phyloP scores from a whole-genome alignment of 2,113 vertebrate genomes.

The Apeltes quadracus region DNA sequence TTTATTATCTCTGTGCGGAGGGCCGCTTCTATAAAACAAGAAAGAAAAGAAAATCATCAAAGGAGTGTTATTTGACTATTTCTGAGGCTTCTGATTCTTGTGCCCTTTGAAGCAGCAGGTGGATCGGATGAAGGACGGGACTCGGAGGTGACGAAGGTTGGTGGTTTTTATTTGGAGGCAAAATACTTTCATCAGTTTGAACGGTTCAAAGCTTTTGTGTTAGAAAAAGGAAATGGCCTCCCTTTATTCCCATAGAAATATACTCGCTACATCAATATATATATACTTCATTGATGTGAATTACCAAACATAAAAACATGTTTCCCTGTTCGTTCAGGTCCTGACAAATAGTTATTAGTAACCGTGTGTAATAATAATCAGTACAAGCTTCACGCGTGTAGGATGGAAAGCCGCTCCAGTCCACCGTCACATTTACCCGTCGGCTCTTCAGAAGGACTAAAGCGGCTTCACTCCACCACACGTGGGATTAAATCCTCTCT shows the following conservation, averaged over 20 bases:
- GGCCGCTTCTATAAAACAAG: neutral
- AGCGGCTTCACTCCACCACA: constrained; percentile 23
- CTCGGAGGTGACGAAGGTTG: constrained; percentile 67
- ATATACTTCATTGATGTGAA: neutral
- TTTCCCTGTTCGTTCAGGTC: neutral
- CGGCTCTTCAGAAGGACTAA: constrained; percentile 9
- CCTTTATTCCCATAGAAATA: neutral
- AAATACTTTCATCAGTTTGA: neutral
- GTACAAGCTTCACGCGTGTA: neutral
- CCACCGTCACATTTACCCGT: neutral
- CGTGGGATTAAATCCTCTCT: constrained; percentile 42
- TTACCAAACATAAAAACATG: neutral
- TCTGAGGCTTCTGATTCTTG: constrained; percentile 1
- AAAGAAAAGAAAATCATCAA: constrained; percentile 4
- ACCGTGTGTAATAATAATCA: neutral
- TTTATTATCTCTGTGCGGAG: neutral
- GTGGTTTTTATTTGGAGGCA: constrained; percentile 1
- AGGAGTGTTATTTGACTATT: constrained; percentile 3
- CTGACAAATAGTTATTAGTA: neutral
- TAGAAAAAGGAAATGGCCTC: no score
- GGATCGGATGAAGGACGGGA: constrained; percentile 67
- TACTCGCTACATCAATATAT: no score
- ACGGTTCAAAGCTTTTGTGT: neutral
- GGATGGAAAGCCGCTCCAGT: neutral
- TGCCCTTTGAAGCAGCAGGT: constrained; percentile 49